phyloP scores from a whole-genome alignment of 2,888 invertebrate species.

The Noctua janthina region DNA sequence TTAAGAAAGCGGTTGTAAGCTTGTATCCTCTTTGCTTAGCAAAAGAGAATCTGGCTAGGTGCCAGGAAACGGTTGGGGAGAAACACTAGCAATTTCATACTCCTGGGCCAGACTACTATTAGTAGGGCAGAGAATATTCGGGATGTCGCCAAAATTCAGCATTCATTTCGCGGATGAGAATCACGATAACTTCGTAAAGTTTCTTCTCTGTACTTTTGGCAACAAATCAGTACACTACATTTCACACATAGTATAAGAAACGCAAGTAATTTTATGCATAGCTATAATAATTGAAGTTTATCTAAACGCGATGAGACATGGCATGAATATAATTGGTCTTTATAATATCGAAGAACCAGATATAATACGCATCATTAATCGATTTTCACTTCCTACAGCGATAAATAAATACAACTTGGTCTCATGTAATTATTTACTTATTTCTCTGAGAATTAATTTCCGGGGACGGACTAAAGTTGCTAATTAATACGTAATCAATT shows the following conservation, averaged over 20 bases:
- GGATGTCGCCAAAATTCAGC: background rate
- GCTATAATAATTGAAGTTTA: slow-evolving; percentile 40
- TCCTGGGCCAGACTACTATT: slow-evolving; percentile 12
- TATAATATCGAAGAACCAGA: slow-evolving; percentile 20
- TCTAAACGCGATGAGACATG: slow-evolving; percentile 15
- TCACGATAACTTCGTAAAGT: background rate
- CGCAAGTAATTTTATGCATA: slow-evolving; percentile 20
- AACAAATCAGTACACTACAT: background rate
- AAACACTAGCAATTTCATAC: slow-evolving; percentile 21
- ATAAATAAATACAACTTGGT: slow-evolving; percentile 42
- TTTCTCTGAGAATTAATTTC: slow-evolving; percentile 27
- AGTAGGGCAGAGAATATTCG: background rate
- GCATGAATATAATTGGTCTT: slow-evolving; percentile 20
- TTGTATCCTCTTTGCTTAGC: slow-evolving; percentile 40
- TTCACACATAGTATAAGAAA: slow-evolving; percentile 1
- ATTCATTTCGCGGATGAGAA: background rate
- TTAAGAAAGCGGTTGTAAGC: slow-evolving; percentile 40
- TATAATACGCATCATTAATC: slow-evolving; percentile 39
- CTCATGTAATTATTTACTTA: slow-evolving; percentile 19
- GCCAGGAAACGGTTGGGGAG: slow-evolving; percentile 29
- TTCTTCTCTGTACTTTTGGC: background rate
- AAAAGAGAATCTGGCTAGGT: slow-evolving; percentile 31
- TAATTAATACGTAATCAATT: slow-evolving; percentile 51
- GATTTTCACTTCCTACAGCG: slow-evolving; percentile 37
- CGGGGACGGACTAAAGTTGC: slow-evolving; percentile 21